A percentile compares a stretch with the other conserved stretches of the same genome.
These are phyloP conservation scores for Asobara japonica DNA, from an alignment of 1,140 invertebrate genomes.

Conservation along the genomic window DNA sequence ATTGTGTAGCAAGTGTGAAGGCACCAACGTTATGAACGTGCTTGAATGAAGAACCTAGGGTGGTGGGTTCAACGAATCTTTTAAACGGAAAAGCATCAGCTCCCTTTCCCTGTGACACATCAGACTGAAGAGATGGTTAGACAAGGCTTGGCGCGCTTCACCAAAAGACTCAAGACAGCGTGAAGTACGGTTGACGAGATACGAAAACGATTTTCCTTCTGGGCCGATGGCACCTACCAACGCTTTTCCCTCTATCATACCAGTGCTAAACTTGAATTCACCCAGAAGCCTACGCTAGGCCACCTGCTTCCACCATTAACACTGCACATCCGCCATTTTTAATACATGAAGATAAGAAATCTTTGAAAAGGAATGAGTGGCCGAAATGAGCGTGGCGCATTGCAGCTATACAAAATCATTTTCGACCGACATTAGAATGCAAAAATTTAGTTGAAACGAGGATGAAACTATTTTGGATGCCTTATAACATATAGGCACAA, in stretches of 20 bases:
- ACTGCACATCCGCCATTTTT: slow-evolving; percentile 3
- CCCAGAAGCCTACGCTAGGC: slow-evolving; percentile 22
- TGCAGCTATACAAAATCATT: too few species aligned
- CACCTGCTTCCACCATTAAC: slow-evolving; percentile 24
- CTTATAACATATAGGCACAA: too few species aligned
- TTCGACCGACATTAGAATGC: too few species aligned
- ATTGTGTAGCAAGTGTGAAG: slow-evolving; percentile 2
- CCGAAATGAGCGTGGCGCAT: too few species aligned
- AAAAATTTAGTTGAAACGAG: too few species aligned
- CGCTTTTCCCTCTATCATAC: slow-evolving; percentile 14
- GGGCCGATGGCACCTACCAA: slow-evolving; percentile 10
- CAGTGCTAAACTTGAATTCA: slow-evolving; percentile 24
- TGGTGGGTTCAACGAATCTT: slow-evolving; percentile 1
- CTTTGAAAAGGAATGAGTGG: background rate
- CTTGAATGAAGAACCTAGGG: background rate
- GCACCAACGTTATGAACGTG: background rate
- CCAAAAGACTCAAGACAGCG: slow-evolving; percentile 34
- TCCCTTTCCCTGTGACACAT: background rate
- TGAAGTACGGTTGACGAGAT: slow-evolving; percentile 26
- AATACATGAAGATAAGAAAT: background rate
- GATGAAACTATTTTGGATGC: too few species aligned
- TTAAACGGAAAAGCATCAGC: background rate
- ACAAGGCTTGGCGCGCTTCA: slow-evolving; percentile 11
- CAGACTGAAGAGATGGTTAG: slow-evolving; percentile 15
- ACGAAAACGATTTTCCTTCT: slow-evolving; percentile 30